Base-by-base conservation (phyloP, 92 coral and sea anemone genomes). In the Porites divaricata region DNA sequence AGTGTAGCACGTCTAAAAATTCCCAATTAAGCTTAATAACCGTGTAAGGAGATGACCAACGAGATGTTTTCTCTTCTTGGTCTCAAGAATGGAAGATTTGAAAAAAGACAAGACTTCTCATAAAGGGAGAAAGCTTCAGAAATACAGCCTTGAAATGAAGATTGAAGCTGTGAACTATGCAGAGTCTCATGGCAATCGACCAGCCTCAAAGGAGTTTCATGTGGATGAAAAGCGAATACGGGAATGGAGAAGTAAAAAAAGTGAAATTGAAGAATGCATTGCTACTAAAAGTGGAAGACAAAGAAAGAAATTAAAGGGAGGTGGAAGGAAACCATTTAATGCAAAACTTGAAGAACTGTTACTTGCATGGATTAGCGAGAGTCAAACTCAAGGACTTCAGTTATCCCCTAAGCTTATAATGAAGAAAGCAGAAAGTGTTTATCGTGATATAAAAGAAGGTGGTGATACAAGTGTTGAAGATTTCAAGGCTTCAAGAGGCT, bases 101-200 rank as follows among this genome's bases (percentile, higher is more conserved):
- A 78, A 82, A 83, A 35, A 70, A 24, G 85, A 76, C 13, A 59
- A 28, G 70, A 78, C 84, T 84, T 84, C 92, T 41, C 89, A 84
- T 75, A 80, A 89, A 76, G 92, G 92, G 45, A 78, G 74, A 75
- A 78, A 80, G 79, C 66, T 21, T 59, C 83, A 84, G 88, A 89
- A 84, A 70, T 85, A 89, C 92, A 89, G 86, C 81, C 89, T 89
- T 45, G 92, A 76, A 70, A 22, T 89, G 21, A 89, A 92, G 77
- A 91, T 89, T 86, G 78, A 92, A 86, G 93, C 89, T 74, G 86
- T 89, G 26, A 89, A 86, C n/a, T 89, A 57, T 71, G 95, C 91
- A 11, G 89, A 92, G 76, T 78, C 21, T 20, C 85, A 77, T 62
- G 90, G 91, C 50, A 92, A 92, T 83, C 93, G 93, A 82, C 91